These are phyloP conservation scores for Numenius arquata DNA, from an alignment of 2,113 vertebrate genomes.

Conservation along the genomic window DNA sequence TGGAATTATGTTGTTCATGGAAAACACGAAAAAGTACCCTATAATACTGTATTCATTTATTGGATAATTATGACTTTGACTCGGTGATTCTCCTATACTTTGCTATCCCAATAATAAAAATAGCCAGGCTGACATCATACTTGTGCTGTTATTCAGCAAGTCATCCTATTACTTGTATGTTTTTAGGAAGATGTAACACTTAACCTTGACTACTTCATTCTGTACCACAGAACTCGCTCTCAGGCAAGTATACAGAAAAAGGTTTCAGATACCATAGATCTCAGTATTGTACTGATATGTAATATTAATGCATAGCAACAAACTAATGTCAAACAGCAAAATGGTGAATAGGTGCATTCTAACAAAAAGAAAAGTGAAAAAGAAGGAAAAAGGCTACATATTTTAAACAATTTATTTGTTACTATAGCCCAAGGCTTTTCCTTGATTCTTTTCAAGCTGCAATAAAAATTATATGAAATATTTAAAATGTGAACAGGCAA, in stretches of 20 bases:
- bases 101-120: background rate
- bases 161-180: background rate
- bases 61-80: background rate
- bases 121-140: background rate
- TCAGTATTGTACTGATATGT: background rate
- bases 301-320: background rate
- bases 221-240: background rate
- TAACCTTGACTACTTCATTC: background rate
- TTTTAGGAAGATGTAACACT: background rate
- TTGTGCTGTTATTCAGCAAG: background rate
- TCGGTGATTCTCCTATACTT: background rate
- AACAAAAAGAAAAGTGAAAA: background rate
- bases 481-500: background rate
- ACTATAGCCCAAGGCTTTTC: background rate
- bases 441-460: background rate
- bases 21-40: background rate
- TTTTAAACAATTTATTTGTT: background rate
- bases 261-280: background rate
- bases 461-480: background rate
- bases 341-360: background rate
- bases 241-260: background rate
- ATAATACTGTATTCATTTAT: background rate
- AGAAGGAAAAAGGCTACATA: background rate
- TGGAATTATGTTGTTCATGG: background rate
- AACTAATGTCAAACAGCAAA: background rate